These are phyloP conservation scores for Calonectris borealis DNA, from an alignment of 2,113 vertebrate genomes.

Conservation along the genomic window DNA sequence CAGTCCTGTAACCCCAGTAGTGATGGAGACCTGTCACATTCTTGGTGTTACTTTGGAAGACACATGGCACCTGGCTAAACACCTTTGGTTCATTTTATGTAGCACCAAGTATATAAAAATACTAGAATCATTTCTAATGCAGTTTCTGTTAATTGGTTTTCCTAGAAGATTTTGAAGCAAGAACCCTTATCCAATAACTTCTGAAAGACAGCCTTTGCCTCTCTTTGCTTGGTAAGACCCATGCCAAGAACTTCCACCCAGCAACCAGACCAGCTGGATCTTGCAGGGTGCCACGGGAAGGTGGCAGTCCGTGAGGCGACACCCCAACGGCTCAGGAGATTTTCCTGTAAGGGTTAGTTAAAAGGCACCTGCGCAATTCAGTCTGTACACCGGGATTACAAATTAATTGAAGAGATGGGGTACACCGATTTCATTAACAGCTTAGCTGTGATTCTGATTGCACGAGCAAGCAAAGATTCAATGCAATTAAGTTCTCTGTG, in stretches of 20 bases:
- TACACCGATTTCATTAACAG: background rate
- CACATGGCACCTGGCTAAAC: background rate
- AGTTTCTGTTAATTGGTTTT: background rate
- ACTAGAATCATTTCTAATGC: background rate
- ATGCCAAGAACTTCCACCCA: background rate
- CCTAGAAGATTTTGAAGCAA: background rate
- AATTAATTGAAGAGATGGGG: background rate
- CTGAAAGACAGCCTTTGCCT: background rate
- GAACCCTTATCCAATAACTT: background rate
- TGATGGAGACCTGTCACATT: rapidly evolving
- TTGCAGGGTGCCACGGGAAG: background rate
- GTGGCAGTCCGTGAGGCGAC: background rate
- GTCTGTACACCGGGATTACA: background rate
- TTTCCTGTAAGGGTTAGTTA: background rate
- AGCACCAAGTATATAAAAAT: background rate
- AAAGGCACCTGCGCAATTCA: background rate
- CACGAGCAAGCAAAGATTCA: background rate
- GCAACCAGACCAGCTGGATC: background rate
- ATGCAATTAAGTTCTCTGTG: background rate
- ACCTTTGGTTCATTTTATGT: background rate
- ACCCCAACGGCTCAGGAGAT: background rate
- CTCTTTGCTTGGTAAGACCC: background rate
- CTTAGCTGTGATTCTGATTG: background rate
- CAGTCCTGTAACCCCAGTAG: too few relatives aligned
- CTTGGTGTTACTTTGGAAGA: background rate